Base-by-base conservation (phyloP, 2,113 vertebrate species). In the Thamnaconus septentrionalis region DNA sequence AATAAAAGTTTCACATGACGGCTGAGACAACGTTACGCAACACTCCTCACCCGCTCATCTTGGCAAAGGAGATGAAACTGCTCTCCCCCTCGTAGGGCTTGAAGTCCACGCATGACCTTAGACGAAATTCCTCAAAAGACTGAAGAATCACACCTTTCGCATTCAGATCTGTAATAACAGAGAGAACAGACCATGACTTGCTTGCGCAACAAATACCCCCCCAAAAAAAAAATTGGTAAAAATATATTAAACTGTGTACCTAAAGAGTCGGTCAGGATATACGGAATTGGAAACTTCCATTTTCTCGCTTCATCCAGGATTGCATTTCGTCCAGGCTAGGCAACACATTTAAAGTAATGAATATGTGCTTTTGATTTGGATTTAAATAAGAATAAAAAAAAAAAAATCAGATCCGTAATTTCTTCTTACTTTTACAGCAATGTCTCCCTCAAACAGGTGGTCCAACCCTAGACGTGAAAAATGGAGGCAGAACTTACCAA, bases 71-170 rank as follows among this genome's bases (percentile, higher is more conserved):
- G 80, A 98, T 87, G 39, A 92, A 95, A 3, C 78, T 87, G 5
- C 31, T 69, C 45, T 98, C 96, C 72, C 95, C 95, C 79, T 94
- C 92, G 5, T 98, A 96, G 1, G 94, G 95, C 73, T 97, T 97
- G 80, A 98, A 98, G 79, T 97, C 94, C 59, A 98, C 55, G 12
- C 96, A 98, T n/a, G 96, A 95, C 79, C 93, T 96, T 11, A 98
- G 84, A 52, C 94, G 94, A 64, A 94, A 98, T 87, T 94, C 94
- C 83, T 97, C 96, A 85, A 98, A 93, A 0, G 93, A 85, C 77
- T 93, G 91, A 12, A 95, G 94, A 76, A 98, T 97, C 6, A 94
- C 93, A 50, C 77, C 95, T 89, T 97, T 98, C 18, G 96, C 96
- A 64, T 92, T 92, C 64, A 91, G 71, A 0, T 91, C 90, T 91